A percentile compares a stretch with the other conserved stretches of the same genome.
Evolutionary conservation across 1,140 invertebrate species (phyloP).

Genomic region (Bacillus rossius): DNA sequence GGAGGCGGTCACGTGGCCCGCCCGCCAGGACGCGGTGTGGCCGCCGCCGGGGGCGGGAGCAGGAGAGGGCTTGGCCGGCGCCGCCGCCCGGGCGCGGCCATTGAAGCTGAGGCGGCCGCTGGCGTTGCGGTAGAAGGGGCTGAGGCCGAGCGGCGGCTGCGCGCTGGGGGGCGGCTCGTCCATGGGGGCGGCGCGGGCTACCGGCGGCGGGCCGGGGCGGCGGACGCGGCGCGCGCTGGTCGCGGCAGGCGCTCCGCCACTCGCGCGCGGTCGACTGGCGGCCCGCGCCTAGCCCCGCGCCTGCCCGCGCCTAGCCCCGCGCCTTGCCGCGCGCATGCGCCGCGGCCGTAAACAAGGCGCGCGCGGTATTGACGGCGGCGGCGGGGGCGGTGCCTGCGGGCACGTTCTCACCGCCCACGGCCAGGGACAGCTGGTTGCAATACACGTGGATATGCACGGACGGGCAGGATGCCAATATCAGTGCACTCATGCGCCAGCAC

Average conservation of each 20-base stretch:
- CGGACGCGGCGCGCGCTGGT: background rate
- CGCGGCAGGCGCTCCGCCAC: background rate
- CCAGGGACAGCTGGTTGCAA: too few species aligned
- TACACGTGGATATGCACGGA: too few species aligned
- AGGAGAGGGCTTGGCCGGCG: background rate
- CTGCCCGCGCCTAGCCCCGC: background rate
- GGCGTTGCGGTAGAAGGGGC: constrained; percentile 11
- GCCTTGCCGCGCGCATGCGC: background rate
- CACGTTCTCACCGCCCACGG: too few species aligned
- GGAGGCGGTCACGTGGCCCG: background rate
- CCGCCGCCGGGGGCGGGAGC: background rate
- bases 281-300: background rate
- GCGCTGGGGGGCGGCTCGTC: background rate
- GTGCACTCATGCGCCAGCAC: too few species aligned
- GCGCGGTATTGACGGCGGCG: too few species aligned
- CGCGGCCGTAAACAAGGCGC: too few species aligned
- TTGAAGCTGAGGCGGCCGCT: constrained; percentile 11
- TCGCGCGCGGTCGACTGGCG: constrained; percentile 2
- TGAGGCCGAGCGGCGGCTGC: background rate
- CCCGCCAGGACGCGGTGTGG: background rate
- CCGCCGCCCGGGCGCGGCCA: constrained; percentile 1
- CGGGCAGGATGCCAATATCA: too few species aligned
- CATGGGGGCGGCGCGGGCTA: background rate
- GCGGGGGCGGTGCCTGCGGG: too few species aligned
- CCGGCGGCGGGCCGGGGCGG: background rate